Evolutionary conservation across 2,113 vertebrate genomes (phyloP), one percentile per base, ranked within the genome.

Genomic region (Sclerurus mexicanus): DNA sequence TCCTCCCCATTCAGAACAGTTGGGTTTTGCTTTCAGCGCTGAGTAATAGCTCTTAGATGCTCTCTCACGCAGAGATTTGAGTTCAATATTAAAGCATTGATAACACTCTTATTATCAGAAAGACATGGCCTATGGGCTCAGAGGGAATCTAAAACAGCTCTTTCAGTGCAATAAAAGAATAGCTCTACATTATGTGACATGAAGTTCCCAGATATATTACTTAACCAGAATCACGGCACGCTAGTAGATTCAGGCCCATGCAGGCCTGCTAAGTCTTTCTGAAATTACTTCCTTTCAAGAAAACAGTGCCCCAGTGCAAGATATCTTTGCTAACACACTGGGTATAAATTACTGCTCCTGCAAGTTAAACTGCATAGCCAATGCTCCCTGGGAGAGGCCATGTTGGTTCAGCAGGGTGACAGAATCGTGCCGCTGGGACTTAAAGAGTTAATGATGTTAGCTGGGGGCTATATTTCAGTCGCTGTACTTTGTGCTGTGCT

Each of bases 21-120:
- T 88, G 74, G 60, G 97, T 97, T 98, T 97, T 94, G 89, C 92
- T 97, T 98, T 96, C 96, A 97, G 97, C 92, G 7, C 95, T 95
- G 92, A 95, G 78, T 96, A 67, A 95, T 89, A 96, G 97, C 95
- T 93, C 94, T 92, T 68, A 96, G 96, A 97, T 94, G 95, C 92
- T 89, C 90, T 95, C 94, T 90, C 97, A 95, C n/a, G 69, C 95
- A 96, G 82, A 95, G 64, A 96, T 93, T 93, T 13, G 56, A 97
- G 90, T 94, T 96, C 95, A 94, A 96, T 95, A 95, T 95, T 94
- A 90, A 96, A 84, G 95, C 42, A 75, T 96, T 97, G 98, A 98
- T 98, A 97, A 98, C 96, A 89, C 49, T 96, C 97, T 97, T 97
- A 98, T 98, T 98, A 96, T 98, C 97, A 98, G 94, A 93, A 97